Evolutionary conservation across 2,113 vertebrate species (phyloP).

Genomic region (Malurus melanocephalus): DNA sequence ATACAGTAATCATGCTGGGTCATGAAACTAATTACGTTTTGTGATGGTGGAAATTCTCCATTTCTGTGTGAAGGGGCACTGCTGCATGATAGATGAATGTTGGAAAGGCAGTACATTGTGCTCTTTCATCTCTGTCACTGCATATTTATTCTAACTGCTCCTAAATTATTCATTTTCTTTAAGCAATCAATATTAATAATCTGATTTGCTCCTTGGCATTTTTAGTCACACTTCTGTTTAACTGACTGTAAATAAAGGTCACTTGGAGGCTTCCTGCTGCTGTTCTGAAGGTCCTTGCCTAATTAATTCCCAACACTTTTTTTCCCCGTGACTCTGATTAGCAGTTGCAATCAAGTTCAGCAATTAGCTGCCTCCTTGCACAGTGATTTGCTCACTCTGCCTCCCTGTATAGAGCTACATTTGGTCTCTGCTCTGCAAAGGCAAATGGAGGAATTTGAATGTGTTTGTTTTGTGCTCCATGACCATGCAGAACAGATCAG

Average conservation of each 20-base stretch:
- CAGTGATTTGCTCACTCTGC: slow-evolving; percentile 68
- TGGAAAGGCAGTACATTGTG: slow-evolving; percentile 63
- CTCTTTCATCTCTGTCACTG: slow-evolving; percentile 77
- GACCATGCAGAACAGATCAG: slow-evolving; percentile 45
- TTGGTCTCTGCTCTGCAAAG: slow-evolving; percentile 32
- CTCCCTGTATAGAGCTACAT: slow-evolving; percentile 42
- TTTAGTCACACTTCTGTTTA: slow-evolving; percentile 87
- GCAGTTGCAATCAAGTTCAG: slow-evolving; percentile 82
- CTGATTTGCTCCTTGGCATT: slow-evolving; percentile 84
- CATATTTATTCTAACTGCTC: slow-evolving; percentile 80
- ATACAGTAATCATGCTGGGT: slow-evolving; percentile 60
- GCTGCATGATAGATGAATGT: slow-evolving; percentile 67
- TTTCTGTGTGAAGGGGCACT: slow-evolving; percentile 62
- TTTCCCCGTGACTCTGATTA: slow-evolving; percentile 80
- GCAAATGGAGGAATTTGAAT: slow-evolving; percentile 44
- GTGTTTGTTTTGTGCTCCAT: slow-evolving; percentile 14
- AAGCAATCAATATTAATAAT: slow-evolving; percentile 90
- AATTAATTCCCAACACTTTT: slow-evolving; percentile 83
- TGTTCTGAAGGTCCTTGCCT: slow-evolving; percentile 82
- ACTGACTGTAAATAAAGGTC: slow-evolving; percentile 90
- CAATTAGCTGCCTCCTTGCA: slow-evolving; percentile 78
- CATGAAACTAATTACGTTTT: slow-evolving; percentile 76
- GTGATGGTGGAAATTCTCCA: slow-evolving; percentile 70
- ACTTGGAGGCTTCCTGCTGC: slow-evolving; percentile 83
- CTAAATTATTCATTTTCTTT: slow-evolving; percentile 90